phyloP scores from a whole-genome alignment of 1,140 invertebrate species.

The Spodoptera frugiperda region DNA sequence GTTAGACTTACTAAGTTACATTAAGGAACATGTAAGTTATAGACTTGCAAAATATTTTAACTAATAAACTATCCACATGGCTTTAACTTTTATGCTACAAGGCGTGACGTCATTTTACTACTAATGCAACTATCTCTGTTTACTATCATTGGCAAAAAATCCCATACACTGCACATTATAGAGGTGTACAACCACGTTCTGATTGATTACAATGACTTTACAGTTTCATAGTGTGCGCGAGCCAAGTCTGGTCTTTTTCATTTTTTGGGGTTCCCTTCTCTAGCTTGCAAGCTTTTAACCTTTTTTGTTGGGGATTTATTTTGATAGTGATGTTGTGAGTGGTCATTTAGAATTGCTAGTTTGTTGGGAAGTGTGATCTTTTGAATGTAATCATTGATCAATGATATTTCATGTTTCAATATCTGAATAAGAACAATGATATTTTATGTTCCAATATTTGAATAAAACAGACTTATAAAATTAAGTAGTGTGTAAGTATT shows the following conservation, averaged over 20 bases:
- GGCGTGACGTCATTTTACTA: background rate
- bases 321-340: background rate
- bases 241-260: constrained; percentile 69
- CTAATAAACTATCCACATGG: too few relatives aligned
- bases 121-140: background rate
- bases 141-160: constrained; percentile 8
- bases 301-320: constrained; percentile 6
- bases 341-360: background rate
- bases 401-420: too few relatives aligned
- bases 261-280: constrained; percentile 4
- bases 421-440: too few relatives aligned
- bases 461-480: too few relatives aligned
- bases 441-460: too few relatives aligned
- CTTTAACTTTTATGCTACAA: too few relatives aligned
- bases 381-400: too few relatives aligned
- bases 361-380: background rate
- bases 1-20: too few relatives aligned
- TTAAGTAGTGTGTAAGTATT: too few relatives aligned
- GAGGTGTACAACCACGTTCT: constrained; percentile 51
- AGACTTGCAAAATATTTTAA: too few relatives aligned
- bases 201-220: constrained; percentile 79
- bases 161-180: background rate
- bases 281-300: constrained; percentile 29
- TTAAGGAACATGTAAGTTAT: too few relatives aligned
- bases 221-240: constrained; percentile 61